These are phyloP conservation scores for Epinephelus fuscoguttatus DNA, from an alignment of 2,113 vertebrate species.

Conservation along the genomic window DNA sequence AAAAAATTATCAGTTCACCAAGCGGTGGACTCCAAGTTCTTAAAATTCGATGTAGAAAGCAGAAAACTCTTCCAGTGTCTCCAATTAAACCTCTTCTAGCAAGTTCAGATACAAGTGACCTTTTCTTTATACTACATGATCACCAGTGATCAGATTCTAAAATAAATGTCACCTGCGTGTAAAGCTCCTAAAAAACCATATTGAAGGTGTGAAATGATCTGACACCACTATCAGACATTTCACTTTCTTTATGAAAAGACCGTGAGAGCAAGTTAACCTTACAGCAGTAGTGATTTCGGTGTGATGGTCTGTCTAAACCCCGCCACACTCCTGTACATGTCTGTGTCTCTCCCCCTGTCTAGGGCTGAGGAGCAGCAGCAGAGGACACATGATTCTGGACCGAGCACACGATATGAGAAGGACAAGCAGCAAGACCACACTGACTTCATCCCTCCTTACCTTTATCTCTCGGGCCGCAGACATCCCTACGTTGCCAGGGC, in stretches of 20 bases:
- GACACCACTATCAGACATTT: neutral
- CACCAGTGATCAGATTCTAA: neutral
- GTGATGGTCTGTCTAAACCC: neutral
- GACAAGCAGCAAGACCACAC: conserved; percentile 33
- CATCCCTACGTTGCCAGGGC: conserved; percentile 23
- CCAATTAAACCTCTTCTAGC: neutral
- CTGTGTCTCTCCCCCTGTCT: conserved; percentile 23
- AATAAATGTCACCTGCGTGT: conserved; percentile 21
- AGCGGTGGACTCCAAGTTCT: neutral
- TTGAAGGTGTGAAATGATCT: neutral
- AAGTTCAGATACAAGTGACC: conserved; percentile 10
- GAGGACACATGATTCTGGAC: conserved; percentile 44
- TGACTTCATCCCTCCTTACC: conserved; percentile 26
- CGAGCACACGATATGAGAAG: conserved; percentile 10
- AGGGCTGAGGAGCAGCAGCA: conserved; percentile 38
- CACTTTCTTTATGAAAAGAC: neutral
- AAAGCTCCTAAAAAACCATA: neutral
- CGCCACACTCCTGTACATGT: neutral
- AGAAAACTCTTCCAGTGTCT: neutral
- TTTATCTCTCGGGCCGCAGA: conserved; percentile 39
- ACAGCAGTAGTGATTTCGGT: neutral
- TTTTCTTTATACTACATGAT: conserved; percentile 19
- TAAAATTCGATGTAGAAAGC: neutral
- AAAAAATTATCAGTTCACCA: neutral
- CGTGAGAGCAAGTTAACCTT: conserved; percentile 19